Conservation (phyloP, 2,113 vertebrate species). For the Bubalus kerabau region DNA sequence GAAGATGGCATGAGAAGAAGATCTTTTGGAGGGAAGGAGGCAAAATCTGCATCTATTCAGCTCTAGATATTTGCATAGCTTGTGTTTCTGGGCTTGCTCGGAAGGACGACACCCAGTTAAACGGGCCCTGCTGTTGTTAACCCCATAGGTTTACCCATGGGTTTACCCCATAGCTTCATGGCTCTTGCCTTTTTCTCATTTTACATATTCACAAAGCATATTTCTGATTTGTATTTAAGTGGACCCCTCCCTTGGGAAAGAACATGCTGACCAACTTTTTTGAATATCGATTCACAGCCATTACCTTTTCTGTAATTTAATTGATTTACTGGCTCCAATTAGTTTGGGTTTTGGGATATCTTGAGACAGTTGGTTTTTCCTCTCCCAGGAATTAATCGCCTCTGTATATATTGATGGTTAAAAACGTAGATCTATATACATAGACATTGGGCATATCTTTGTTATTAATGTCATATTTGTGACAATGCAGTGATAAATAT, state of each 20-base stretch:
- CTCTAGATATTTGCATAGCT: accelerated
- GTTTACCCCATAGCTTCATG: background rate
- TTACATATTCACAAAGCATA: conserved; percentile 31
- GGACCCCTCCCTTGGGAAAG: conserved; percentile 25
- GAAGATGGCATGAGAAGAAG: background rate
- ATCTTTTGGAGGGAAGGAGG: accelerated
- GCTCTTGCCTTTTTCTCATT: background rate
- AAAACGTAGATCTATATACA: background rate
- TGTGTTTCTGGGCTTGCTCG: background rate
- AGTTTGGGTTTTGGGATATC: conserved; percentile 13
- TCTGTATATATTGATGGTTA: background rate
- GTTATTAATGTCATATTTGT: background rate
- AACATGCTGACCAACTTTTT: conserved; percentile 39
- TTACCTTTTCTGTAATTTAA: conserved; percentile 55
- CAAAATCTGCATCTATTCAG: accelerated
- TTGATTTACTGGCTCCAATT: conserved; percentile 48
- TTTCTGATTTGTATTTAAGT: conserved; percentile 43
- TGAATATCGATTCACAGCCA: background rate
- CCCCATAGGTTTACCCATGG: background rate
- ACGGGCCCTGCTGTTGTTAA: background rate
- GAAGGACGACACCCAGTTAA: background rate
- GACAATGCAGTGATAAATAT: background rate
- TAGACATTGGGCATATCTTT: background rate
- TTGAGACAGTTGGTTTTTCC: background rate
- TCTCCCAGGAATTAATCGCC: background rate